Evolutionary conservation across 2,113 vertebrate species (phyloP).

Genomic region (Hemibagrus wyckioides): DNA sequence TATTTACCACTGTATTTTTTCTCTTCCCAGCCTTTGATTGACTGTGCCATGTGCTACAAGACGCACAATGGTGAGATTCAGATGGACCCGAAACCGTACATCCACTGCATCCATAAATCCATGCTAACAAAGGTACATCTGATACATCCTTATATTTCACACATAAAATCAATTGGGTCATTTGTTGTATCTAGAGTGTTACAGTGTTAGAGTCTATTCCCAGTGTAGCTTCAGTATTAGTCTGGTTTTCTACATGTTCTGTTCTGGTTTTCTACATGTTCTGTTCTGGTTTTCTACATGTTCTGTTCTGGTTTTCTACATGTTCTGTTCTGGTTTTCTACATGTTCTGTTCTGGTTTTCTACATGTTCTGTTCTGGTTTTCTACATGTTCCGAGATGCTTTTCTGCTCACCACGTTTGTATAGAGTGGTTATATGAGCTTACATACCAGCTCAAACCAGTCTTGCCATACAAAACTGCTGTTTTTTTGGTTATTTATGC

Average conservation of each 20-base stretch:
- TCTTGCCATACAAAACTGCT: background rate
- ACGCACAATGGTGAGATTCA: constrained; percentile 62
- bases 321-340: too few relatives aligned
- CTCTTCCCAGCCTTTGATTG: constrained; percentile 68
- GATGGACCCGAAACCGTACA: constrained; percentile 64
- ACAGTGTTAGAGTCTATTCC: too few relatives aligned
- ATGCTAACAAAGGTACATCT: constrained; percentile 64
- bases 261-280: too few relatives aligned
- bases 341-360: too few relatives aligned
- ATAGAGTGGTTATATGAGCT: background rate
- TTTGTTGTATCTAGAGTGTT: background rate
- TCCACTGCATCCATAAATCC: constrained; percentile 71
- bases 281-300: too few relatives aligned
- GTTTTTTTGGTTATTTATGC: background rate
- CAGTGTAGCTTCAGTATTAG: too few relatives aligned
- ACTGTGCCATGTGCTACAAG: constrained; percentile 74
- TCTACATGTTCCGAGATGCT: background rate
- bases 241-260: too few relatives aligned
- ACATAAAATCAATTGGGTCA: background rate
- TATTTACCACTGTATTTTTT: too few relatives aligned
- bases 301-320: too few relatives aligned
- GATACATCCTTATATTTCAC: background rate
- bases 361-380: too few relatives aligned
- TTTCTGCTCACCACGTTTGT: background rate
- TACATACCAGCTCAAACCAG: background rate